A percentile compares a stretch with the other conserved stretches of the same genome.
These are phyloP conservation scores for Neodiprion pinetum DNA, from an alignment of 1,140 invertebrate genomes.

Conservation along the genomic window DNA sequence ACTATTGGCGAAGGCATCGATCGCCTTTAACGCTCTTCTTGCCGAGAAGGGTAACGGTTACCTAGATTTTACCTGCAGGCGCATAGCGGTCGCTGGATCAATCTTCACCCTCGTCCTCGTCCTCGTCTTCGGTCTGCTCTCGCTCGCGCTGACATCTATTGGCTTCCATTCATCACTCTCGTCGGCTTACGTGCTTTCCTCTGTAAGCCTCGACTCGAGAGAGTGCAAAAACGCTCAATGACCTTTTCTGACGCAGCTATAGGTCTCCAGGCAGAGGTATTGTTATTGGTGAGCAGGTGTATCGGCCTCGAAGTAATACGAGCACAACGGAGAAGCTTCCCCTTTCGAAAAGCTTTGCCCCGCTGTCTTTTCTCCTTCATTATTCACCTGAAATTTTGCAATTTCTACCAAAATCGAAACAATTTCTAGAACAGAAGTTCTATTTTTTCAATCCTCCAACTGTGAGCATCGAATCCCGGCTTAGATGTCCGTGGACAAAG, in stretches of 20 bases:
- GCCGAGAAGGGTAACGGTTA: too few relatives aligned
- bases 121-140: neutral
- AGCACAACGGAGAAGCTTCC: neutral
- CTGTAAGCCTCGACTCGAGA: neutral
- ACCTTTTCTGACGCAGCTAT: neutral
- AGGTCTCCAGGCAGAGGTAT: too few relatives aligned
- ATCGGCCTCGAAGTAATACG: neutral
- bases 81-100: neutral
- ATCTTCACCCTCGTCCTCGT: neutral
- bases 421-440: too few relatives aligned
- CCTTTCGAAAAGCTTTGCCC: neutral
- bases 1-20: too few relatives aligned
- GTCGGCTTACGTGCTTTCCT: neutral
- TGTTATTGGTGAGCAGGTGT: too few relatives aligned
- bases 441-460: too few relatives aligned
- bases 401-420: too few relatives aligned
- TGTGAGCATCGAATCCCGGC: too few relatives aligned
- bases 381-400: neutral
- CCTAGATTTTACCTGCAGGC: too few relatives aligned
- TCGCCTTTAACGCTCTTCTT: too few relatives aligned
- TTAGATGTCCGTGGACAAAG: too few relatives aligned
- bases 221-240: neutral
- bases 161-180: constrained; percentile 2
- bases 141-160: neutral
- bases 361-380: neutral